A percentile compares a stretch with the other conserved stretches of the same genome.
These are phyloP conservation scores for Xyliphius kryptos DNA, from an alignment of 2,113 vertebrate genomes.

Conservation along the genomic window DNA sequence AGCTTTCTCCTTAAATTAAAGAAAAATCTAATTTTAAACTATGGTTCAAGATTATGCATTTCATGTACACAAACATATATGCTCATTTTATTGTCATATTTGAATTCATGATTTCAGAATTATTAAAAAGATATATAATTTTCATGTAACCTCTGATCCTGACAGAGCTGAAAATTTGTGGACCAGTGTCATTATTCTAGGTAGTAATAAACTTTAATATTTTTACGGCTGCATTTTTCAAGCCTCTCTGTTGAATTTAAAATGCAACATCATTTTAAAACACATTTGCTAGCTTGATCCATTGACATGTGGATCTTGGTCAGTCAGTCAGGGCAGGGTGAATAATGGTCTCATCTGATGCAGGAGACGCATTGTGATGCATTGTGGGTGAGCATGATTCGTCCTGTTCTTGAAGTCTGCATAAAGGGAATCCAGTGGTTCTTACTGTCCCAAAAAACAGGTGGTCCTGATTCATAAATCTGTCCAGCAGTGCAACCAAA, in stretches of 20 bases:
- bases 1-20: too few relatives aligned
- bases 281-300: neutral
- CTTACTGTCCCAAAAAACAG: constrained; percentile 26
- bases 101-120: too few relatives aligned
- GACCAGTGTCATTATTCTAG: too few relatives aligned
- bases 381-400: neutral
- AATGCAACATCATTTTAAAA: neutral
- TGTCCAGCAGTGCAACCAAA: constrained; percentile 16
- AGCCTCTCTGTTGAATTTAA: neutral
- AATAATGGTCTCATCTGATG: neutral
- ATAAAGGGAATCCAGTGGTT: constrained; percentile 4
- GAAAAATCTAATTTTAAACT: too few relatives aligned
- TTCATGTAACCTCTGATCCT: too few relatives aligned
- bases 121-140: too few relatives aligned
- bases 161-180: too few relatives aligned
- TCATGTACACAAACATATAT: too few relatives aligned
- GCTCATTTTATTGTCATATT: too few relatives aligned
- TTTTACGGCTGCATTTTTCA: neutral
- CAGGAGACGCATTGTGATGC: constrained; percentile 2
- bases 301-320: neutral
- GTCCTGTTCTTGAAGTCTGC: constrained; percentile 25
- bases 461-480: constrained; percentile 34
- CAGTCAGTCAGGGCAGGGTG: neutral
- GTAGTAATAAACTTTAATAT: neutral
- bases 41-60: too few relatives aligned